Evolutionary conservation across 2,888 invertebrate species (phyloP), one percentile per base, ranked within the genome.

Genomic region (Nomada flava): DNA sequence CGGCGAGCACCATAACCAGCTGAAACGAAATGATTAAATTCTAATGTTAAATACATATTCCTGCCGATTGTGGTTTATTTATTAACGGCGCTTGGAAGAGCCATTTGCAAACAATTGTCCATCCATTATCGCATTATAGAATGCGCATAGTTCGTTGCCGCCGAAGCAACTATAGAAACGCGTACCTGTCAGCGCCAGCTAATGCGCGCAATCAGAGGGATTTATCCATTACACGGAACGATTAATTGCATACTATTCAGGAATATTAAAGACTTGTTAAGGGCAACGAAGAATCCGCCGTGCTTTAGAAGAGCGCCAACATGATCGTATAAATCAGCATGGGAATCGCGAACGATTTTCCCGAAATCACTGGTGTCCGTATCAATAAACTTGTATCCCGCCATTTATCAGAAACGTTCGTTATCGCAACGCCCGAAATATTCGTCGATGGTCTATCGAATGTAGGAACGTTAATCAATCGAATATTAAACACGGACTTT

Each of bases 161-260:
- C 62, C 42, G 13, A 36, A 64, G 26, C 62, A 57, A n/a, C 20
- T 47, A 59, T 26, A 67, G 53, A 26, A 63, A 75, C 62, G 23
- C 26, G 72, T 29, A 29, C 69, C 53, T 26, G 26, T 18, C 29
- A n/a, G 55, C 52, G 23, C 29, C 44, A 23, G 26, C 59, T 59
- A 76, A 73, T 29, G 70, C 64, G 9, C 63, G 55, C 77, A 85
- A 85, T 87, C 87, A 79, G 65, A 42, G 76, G 68, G 82, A 85
- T 86, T 79, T 73, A 63, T 82, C 79, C 73, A 15, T 85, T 64
- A 65, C 82, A 65, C 74, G 55, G 62, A 23, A 36, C 72, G 76
- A 86, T 84, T 86, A 86, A 86, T 84, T 84, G 74, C 74, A 62
- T 18, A 2, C 73, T 29, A 76, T 76, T 82, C 82, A 70, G 13